phyloP scores from a whole-genome alignment of 2,797 vertebrate species.

The Malacoraja senta region DNA sequence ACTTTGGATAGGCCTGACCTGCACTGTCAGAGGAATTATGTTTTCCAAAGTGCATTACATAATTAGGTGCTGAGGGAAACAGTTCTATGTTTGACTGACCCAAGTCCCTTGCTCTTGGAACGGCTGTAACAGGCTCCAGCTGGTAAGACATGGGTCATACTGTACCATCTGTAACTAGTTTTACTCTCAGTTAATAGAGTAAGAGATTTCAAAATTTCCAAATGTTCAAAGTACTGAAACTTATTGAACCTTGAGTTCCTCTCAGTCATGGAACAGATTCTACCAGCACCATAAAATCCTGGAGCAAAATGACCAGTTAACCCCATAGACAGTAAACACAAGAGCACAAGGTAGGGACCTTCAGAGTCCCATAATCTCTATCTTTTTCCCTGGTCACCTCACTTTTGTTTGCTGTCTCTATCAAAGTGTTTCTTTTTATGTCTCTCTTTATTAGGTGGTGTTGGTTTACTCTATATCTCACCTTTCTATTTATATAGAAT shows the following conservation, averaged over 20 bases:
- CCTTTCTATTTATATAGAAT: not conserved
- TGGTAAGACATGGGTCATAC: not conserved
- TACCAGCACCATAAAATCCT: not conserved
- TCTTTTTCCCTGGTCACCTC: not conserved
- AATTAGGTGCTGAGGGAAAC: not conserved
- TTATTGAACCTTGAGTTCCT: conserved; percentile 23
- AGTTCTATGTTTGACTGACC: not conserved
- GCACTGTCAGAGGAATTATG: not conserved
- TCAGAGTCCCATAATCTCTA: not conserved
- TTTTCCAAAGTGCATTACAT: conserved; percentile 3
- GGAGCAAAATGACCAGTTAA: not conserved
- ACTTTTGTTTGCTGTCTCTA: not conserved
- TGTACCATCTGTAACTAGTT: not conserved
- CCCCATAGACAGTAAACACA: not conserved
- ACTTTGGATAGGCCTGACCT: not conserved
- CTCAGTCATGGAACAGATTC: not conserved
- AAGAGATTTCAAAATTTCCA: conserved; percentile 7
- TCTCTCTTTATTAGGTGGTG: not conserved
- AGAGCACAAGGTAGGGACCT: not conserved
- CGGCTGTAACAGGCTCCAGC: not conserved
- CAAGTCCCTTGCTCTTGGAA: not conserved
- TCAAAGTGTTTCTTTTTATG: not conserved
- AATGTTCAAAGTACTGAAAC: not conserved
- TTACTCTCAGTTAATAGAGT: conserved; percentile 30
- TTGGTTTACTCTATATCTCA: not conserved